Conservation (phyloP, 2,888 invertebrate species). For the Hyposoter dolosus region DNA sequence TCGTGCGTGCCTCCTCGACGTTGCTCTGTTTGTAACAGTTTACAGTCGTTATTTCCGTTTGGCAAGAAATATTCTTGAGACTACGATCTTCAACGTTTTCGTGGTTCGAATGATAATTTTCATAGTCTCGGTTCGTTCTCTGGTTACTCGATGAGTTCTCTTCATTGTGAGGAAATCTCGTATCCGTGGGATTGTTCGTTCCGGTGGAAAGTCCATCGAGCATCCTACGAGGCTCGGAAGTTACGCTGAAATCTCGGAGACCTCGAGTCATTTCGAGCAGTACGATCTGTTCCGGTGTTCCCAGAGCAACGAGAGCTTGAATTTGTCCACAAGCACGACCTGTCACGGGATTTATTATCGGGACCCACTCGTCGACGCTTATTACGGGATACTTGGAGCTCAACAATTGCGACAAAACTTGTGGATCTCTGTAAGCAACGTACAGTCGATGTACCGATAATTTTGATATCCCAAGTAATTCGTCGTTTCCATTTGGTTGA, state of each 20-base stretch:
- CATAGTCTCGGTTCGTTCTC: conserved; percentile 31
- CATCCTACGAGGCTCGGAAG: conserved; percentile 8
- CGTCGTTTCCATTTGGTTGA: conserved; percentile 79
- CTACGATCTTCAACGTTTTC: conserved; percentile 37
- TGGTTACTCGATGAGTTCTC: conserved; percentile 23
- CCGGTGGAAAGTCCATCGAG: neutral
- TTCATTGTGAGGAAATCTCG: neutral
- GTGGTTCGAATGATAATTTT: conserved; percentile 26
- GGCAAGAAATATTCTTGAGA: conserved; percentile 77
- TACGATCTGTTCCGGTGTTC: conserved; percentile 87
- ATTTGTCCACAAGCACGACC: conserved; percentile 86
- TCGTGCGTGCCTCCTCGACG: conserved; percentile 61
- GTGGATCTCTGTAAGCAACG: conserved; percentile 87
- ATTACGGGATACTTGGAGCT: conserved; percentile 87
- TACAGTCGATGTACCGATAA: conserved; percentile 88
- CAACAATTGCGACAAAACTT: conserved; percentile 86
- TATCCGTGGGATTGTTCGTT: neutral
- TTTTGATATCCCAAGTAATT: conserved; percentile 86
- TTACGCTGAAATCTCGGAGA: conserved; percentile 73
- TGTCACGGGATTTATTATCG: conserved; percentile 85
- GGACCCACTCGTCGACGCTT: conserved; percentile 87
- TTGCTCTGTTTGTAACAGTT: conserved; percentile 69
- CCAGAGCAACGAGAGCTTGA: conserved; percentile 87
- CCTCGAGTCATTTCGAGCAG: conserved; percentile 85
- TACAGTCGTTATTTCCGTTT: conserved; percentile 78